These are phyloP conservation scores for Pongo pygmaeus DNA, from an alignment of 2,113 vertebrate genomes.

Conservation along the genomic window DNA sequence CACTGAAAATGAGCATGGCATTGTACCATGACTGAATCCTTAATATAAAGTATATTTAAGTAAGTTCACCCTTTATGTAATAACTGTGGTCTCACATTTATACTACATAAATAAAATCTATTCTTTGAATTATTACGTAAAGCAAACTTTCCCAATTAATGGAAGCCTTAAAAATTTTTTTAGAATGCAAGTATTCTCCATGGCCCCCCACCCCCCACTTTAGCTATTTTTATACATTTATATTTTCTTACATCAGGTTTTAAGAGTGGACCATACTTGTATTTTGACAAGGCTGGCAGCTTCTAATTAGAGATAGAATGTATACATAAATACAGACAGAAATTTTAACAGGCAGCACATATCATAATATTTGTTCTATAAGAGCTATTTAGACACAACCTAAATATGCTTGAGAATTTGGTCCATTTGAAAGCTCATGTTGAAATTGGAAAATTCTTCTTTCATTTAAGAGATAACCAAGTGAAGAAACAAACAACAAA, in stretches of 20 bases:
- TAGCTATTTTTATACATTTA: slow-evolving; percentile 2
- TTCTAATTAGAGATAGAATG: slow-evolving; percentile 17
- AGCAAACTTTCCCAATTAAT: neutral
- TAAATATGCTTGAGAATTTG: neutral
- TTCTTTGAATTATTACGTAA: slow-evolving; percentile 19
- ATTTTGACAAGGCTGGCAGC: slow-evolving; percentile 38
- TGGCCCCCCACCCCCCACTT: neutral
- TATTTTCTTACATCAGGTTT: slow-evolving; percentile 27
- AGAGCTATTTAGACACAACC: neutral
- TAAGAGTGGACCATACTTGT: slow-evolving; percentile 38
- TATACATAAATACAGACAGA: neutral
- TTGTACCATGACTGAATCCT: neutral
- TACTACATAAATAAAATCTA: slow-evolving; percentile 27
- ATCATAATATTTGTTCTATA: slow-evolving; percentile 41
- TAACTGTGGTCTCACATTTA: slow-evolving; percentile 5
- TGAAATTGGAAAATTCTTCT: neutral
- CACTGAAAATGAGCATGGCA: neutral
- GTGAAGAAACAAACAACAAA: slow-evolving; percentile 2
- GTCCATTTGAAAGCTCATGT: neutral
- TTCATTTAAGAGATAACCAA: neutral
- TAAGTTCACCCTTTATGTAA: slow-evolving; percentile 1
- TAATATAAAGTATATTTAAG: neutral
- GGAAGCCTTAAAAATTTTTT: slow-evolving; percentile 23
- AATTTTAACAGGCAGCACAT: slow-evolving; percentile 6
- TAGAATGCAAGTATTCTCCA: neutral